Conservation (phyloP, 2,113 vertebrate genomes). For the Marmota monax region DNA sequence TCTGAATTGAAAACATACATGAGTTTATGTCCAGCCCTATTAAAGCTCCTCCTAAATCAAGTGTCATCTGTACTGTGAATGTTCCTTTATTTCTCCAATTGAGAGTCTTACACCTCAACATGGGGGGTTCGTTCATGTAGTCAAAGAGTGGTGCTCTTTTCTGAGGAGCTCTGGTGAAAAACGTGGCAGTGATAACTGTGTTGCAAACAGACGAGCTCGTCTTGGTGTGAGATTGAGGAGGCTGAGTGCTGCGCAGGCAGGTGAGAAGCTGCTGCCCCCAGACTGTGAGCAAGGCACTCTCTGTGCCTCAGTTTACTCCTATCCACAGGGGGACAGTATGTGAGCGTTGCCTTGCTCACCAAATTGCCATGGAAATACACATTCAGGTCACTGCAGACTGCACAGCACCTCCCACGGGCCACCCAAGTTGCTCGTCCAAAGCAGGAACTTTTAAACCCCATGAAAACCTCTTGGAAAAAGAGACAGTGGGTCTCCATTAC, state of each 20-base stretch:
- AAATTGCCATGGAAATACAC: not conserved
- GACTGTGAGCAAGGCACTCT: not conserved
- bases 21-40: not conserved
- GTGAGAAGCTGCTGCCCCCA: not conserved
- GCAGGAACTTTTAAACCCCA: conserved; percentile 22
- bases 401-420: not conserved
- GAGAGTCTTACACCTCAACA: not conserved
- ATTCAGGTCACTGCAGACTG: not conserved
- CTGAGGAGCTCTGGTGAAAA: not conserved
- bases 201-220: not conserved
- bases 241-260: not conserved
- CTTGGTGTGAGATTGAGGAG: not conserved
- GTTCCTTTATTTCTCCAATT: not conserved
- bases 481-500: not conserved
- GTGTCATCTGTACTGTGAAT: not conserved
- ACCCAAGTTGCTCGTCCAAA: not conserved
- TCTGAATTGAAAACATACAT: not conserved
- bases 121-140: not conserved
- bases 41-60: not conserved
- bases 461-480: not conserved
- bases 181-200: not conserved
- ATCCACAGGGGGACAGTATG: not conserved
- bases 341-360: not conserved
- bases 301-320: not conserved
- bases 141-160: not conserved